Evolutionary conservation across 1,140 invertebrate genomes (phyloP).

Genomic region (Drosophila erecta): DNA sequence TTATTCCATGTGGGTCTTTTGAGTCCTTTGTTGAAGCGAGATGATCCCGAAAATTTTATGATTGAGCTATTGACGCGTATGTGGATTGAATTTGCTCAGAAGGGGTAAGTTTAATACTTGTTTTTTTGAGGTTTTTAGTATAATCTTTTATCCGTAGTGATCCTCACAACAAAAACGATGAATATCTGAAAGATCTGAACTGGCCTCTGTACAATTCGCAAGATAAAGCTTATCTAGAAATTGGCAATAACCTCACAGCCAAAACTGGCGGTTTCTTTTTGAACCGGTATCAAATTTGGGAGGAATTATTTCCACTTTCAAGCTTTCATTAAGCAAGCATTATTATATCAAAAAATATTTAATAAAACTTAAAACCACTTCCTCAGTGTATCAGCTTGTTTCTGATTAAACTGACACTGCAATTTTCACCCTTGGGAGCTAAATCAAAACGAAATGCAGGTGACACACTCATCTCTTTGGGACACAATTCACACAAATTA

Average conservation of each 20-base stretch:
- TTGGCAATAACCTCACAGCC: constrained; percentile 84
- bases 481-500: constrained; percentile 7
- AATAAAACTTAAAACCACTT: neutral
- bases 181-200: constrained; percentile 64
- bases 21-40: constrained; percentile 82
- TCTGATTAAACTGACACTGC: neutral
- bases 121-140: too few relatives aligned
- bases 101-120: constrained; percentile 75
- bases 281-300: constrained; percentile 86
- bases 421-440: neutral
- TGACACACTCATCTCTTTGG: constrained; percentile 1
- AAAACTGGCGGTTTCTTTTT: constrained; percentile 85
- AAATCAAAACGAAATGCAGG: neutral
- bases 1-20: constrained; percentile 85
- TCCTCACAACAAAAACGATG: constrained; percentile 62
- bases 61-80: constrained; percentile 85
- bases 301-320: constrained; percentile 85
- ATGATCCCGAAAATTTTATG: constrained; percentile 85
- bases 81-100: constrained; percentile 85
- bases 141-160: constrained; percentile 34
- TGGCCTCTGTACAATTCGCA: constrained; percentile 85
- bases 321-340: constrained; percentile 1
- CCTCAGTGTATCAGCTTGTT: too few relatives aligned
- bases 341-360: too few relatives aligned
- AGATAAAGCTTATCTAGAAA: constrained; percentile 86